These are phyloP conservation scores for Heteromyza rotundicornis DNA, from an alignment of 2,888 invertebrate genomes.

Conservation along the genomic window DNA sequence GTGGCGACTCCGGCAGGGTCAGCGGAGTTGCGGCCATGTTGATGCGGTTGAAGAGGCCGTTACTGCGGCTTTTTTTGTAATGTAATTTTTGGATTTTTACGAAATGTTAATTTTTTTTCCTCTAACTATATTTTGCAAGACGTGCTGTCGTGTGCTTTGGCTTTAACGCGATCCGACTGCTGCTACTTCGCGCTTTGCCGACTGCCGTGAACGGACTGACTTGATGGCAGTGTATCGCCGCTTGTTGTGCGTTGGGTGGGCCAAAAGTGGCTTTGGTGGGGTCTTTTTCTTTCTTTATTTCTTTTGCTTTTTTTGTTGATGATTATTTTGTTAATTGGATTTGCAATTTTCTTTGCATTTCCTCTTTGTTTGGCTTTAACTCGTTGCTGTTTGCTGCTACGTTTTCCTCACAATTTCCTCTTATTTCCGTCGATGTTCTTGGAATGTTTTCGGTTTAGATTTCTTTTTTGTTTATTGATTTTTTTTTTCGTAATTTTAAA, in stretches of 20 bases:
- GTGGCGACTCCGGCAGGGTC: not conserved
- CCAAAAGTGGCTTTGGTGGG: not conserved
- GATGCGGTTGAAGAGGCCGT: no score
- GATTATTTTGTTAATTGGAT: slow-evolving; percentile 2
- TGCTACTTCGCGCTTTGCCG: not conserved
- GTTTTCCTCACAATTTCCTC: no score
- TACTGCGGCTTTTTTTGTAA: no score
- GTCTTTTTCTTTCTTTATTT: not conserved
- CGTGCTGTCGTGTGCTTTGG: not conserved
- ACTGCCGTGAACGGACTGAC: no score
- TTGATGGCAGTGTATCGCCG: not conserved
- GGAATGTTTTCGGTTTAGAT: no score
- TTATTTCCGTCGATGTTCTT: no score
- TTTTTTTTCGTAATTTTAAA: no score
- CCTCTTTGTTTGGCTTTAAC: no score
- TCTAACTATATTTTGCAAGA: not conserved
- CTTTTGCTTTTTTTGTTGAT: not conserved
- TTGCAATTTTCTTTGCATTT: not conserved
- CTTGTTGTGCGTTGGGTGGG: not conserved
- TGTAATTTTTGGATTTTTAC: no score
- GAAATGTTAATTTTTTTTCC: no score
- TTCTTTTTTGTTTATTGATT: no score
- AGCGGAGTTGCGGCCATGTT: not conserved
- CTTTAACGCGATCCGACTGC: not conserved
- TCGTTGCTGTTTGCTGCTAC: no score